A percentile compares a stretch with the other conserved stretches of the same genome.
Conservation (phyloP, 64 coral and sea anemone genomes). For the Anthopleura sola region DNA sequence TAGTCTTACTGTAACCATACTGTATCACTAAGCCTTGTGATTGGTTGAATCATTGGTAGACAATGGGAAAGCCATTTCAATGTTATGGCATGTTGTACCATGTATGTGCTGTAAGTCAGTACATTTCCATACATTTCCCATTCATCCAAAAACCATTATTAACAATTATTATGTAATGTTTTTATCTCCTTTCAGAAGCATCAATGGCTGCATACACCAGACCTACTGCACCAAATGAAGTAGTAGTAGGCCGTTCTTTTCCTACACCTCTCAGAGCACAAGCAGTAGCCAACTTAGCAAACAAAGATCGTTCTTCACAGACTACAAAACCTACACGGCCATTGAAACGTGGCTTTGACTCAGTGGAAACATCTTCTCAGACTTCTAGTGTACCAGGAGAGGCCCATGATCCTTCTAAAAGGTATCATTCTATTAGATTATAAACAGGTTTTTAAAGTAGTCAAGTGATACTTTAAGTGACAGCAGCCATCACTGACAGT, state of each 20-base stretch:
- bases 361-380: slow-evolving; percentile 80
- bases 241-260: slow-evolving; percentile 87
- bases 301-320: slow-evolving; percentile 69
- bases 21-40: too few species aligned
- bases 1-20: too few species aligned
- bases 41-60: too few species aligned
- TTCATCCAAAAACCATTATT: background rate
- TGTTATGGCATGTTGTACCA: background rate
- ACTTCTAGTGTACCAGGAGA: slow-evolving; percentile 81
- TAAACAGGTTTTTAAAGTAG: too few species aligned
- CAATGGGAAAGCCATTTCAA: too few species aligned
- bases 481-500: too few species aligned
- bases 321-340: slow-evolving; percentile 31
- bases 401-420: slow-evolving; percentile 52
- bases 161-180: background rate
- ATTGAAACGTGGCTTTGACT: slow-evolving; percentile 54
- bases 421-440: slow-evolving; percentile 8
- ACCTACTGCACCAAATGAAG: slow-evolving; percentile 21
- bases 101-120: background rate
- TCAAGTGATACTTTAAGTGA: too few species aligned
- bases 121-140: background rate
- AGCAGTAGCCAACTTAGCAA: slow-evolving; percentile 77
- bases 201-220: background rate
- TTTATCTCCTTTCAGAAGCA: background rate
- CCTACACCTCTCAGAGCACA: slow-evolving; percentile 86